Evolutionary conservation across 2,797 vertebrate species (phyloP).

Genomic region (Todus mexicanus): DNA sequence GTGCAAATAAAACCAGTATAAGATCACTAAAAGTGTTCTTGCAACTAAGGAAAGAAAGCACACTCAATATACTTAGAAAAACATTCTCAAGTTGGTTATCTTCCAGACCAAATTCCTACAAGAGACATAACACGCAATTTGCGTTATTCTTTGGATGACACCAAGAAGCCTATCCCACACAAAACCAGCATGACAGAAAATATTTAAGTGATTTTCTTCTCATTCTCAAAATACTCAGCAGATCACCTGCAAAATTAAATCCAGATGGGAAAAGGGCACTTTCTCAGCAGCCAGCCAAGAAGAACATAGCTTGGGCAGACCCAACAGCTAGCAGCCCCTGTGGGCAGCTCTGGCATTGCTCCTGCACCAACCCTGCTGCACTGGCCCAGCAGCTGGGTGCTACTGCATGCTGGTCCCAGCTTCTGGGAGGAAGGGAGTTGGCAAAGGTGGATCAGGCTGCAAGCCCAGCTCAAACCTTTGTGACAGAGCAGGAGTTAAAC

Average conservation of each 20-base stretch:
- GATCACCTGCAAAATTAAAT: not conserved
- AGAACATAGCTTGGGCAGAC: not conserved
- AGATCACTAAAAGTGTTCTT: not conserved
- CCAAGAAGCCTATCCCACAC: not conserved
- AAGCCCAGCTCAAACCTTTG: not conserved
- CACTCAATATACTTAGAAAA: not conserved
- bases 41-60: not conserved
- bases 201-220: not conserved
- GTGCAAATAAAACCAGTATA: not conserved
- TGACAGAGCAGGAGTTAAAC: not conserved
- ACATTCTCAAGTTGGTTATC: not conserved
- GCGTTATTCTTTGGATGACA: not conserved
- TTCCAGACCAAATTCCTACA: not conserved
- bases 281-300: not conserved
- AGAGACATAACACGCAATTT: not conserved
- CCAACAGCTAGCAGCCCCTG: not conserved
- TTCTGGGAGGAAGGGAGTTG: not conserved
- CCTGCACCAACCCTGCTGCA: not conserved
- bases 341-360: not conserved
- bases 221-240: not conserved
- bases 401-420: not conserved
- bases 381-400: too few species aligned
- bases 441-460: not conserved
- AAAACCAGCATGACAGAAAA: not conserved
- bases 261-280: rapidly evolving